phyloP scores from a whole-genome alignment of 2,797 vertebrate genomes.

The Manis pentadactyla region DNA sequence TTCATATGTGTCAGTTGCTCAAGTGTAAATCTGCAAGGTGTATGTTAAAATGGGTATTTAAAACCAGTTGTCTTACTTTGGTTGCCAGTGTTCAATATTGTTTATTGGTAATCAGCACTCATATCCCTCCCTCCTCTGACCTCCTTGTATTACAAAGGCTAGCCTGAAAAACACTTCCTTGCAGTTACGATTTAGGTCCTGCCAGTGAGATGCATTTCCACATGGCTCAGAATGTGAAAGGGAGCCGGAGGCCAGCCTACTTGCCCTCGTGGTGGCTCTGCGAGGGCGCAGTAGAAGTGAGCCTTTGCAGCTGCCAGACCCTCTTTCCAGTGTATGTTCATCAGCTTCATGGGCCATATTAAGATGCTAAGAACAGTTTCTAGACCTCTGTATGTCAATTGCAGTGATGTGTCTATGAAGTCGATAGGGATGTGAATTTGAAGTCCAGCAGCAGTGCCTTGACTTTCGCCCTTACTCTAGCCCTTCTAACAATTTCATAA shows the following conservation, averaged over 20 bases:
- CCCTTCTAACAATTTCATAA: background rate
- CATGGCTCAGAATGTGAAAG: background rate
- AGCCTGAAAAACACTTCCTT: background rate
- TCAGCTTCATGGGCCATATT: background rate
- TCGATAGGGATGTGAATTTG: background rate
- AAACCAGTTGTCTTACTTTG: background rate
- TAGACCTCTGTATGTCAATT: background rate
- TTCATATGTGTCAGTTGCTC: background rate
- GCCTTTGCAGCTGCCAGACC: background rate
- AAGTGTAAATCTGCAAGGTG: background rate
- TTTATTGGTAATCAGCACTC: background rate
- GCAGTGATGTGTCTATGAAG: background rate
- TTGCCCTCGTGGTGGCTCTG: background rate
- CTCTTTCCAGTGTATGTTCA: background rate
- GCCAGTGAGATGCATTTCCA: background rate
- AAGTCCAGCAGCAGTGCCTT: background rate
- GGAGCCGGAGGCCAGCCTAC: background rate
- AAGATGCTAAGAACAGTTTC: background rate
- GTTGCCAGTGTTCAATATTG: background rate
- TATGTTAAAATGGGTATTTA: background rate
- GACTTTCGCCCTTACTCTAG: background rate
- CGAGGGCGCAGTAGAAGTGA: background rate
- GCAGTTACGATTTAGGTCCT: background rate
- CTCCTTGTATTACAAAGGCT: background rate
- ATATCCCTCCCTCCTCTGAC: background rate